phyloP scores from a whole-genome alignment of 1,140 invertebrate genomes.

The Drosophila parvula region DNA sequence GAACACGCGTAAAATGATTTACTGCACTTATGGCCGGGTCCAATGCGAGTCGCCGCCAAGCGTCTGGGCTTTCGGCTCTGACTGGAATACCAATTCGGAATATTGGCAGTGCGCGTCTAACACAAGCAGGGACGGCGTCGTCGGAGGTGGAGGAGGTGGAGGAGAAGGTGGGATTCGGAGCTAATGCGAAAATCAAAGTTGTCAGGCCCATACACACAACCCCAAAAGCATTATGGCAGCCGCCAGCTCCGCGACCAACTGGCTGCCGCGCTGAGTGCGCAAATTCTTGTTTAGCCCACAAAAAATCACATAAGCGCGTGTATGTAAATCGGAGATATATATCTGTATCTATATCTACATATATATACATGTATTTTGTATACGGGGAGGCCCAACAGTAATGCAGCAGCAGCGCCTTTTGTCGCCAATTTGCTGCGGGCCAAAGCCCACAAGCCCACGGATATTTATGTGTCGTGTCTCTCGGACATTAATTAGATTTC shows the following conservation, averaged over 20 bases:
- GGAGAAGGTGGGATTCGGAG: conserved; percentile 12
- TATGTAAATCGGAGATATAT: conserved; percentile 33
- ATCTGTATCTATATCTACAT: conserved; percentile 10
- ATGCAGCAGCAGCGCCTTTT: conserved; percentile 55
- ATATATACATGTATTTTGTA: conserved; percentile 4
- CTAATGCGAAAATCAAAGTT: conserved; percentile 73
- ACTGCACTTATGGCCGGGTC: conserved; percentile 73
- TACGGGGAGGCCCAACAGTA: conserved; percentile 9
- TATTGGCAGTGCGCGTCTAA: conserved; percentile 19
- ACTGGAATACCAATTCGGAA: conserved; percentile 70
- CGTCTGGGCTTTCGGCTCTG: conserved; percentile 49
- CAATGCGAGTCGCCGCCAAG: conserved; percentile 65
- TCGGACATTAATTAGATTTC: conserved; percentile 67
- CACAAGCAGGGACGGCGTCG: background rate
- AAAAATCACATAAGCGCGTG: conserved; percentile 39
- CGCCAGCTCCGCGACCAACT: conserved; percentile 37
- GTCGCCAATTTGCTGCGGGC: conserved; percentile 55
- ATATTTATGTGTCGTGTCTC: conserved; percentile 34
- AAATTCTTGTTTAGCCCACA: conserved; percentile 71
- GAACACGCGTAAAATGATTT: conserved; percentile 82
- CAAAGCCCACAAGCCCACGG: conserved; percentile 30
- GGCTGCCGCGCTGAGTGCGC: conserved; percentile 54
- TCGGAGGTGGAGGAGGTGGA: no score
- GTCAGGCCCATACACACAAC: conserved; percentile 60
- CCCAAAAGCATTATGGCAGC: conserved; percentile 54